These are phyloP conservation scores for Leptodactylus fuscus DNA, from an alignment of 2,113 vertebrate species.

Conservation along the genomic window DNA sequence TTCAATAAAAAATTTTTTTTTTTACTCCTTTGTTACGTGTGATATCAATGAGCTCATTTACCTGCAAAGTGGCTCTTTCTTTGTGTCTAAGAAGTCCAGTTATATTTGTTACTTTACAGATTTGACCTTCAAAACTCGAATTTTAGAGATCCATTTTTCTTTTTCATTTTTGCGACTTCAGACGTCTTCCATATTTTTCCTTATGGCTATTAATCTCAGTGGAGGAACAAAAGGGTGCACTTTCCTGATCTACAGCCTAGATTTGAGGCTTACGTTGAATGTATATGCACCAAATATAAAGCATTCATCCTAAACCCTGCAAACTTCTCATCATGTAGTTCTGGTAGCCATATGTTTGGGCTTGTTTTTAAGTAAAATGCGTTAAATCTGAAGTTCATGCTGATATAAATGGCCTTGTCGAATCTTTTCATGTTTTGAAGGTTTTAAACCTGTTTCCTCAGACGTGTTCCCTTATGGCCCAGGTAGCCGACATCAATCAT, in stretches of 20 bases:
- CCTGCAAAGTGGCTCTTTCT: background rate
- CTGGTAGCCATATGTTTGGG: background rate
- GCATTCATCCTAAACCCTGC: background rate
- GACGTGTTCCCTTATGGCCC: conserved; percentile 37
- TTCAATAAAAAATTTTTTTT: background rate
- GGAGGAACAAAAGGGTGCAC: background rate
- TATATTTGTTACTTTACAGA: background rate
- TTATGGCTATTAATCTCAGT: conserved; percentile 14
- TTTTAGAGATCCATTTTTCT: background rate
- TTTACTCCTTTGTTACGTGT: too few relatives aligned
- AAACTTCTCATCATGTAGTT: background rate
- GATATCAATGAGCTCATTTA: too few relatives aligned
- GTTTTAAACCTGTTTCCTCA: background rate
- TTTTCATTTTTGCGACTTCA: background rate
- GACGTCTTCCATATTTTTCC: conserved; percentile 5
- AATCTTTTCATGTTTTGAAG: background rate
- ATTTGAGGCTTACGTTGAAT: conserved; percentile 22
- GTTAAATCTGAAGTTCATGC: background rate
- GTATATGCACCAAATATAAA: conserved; percentile 15
- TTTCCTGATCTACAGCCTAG: background rate
- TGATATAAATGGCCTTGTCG: background rate
- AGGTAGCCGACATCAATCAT: conserved; percentile 1
- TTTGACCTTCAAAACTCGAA: background rate
- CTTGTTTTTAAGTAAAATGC: background rate
- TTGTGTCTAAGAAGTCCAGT: background rate